phyloP scores from a whole-genome alignment of 2,888 invertebrate genomes.

The Eupeodes luniger region DNA sequence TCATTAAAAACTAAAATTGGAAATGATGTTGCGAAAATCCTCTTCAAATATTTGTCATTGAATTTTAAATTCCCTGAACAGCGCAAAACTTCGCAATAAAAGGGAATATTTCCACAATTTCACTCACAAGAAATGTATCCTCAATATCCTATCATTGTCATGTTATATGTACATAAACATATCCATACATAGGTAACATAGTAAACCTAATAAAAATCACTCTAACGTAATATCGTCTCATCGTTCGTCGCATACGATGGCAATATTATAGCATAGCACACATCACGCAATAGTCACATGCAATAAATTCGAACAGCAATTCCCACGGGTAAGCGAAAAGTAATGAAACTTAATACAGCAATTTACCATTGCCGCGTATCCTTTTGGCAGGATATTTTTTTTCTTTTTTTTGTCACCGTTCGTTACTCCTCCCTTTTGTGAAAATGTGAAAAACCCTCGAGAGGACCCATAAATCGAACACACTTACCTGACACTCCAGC shows the following conservation, averaged over 20 bases:
- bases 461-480: constrained; percentile 39
- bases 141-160: constrained; percentile 1
- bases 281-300: constrained; percentile 29
- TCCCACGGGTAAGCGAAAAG: constrained; percentile 36
- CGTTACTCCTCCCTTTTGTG: not conserved
- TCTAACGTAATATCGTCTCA: not conserved
- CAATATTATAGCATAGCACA: too few relatives aligned
- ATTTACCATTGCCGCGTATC: constrained; percentile 27
- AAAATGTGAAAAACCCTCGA: not conserved
- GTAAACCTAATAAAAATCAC: constrained; percentile 27
- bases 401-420: not conserved
- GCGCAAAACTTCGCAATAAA: not conserved
- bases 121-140: not conserved
- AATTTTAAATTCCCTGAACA: not conserved
- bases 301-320: constrained; percentile 22
- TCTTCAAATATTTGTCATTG: not conserved
- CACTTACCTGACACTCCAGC: constrained; percentile 90
- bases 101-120: not conserved
- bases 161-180: not conserved
- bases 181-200: too few relatives aligned
- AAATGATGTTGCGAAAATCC: too few relatives aligned
- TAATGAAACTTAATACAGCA: constrained; percentile 42
- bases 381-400: not conserved
- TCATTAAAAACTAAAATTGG: too few relatives aligned
- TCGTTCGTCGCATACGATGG: not conserved